Conservation (phyloP, 2,113 vertebrate genomes). For the Mungos mungo region DNA sequence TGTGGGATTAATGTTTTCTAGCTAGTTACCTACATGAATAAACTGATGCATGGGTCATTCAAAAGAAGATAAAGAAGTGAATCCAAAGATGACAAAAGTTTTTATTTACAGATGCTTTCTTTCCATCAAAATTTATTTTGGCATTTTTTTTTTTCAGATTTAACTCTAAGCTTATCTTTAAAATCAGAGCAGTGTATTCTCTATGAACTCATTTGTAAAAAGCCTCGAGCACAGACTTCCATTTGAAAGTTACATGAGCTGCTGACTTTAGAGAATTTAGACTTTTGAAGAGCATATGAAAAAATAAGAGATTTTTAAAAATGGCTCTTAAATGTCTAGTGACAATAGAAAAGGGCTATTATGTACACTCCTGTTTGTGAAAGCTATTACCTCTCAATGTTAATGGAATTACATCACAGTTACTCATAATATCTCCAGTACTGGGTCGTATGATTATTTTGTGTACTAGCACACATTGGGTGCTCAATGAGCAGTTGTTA, state of each 20-base stretch:
- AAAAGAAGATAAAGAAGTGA: background rate
- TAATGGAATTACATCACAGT: background rate
- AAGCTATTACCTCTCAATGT: background rate
- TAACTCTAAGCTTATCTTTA: slow-evolving; percentile 31
- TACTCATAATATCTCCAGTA: background rate
- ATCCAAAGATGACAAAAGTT: background rate
- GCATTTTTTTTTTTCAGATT: slow-evolving; percentile 38
- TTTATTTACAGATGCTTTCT: slow-evolving; percentile 28
- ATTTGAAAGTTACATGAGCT: slow-evolving; percentile 26
- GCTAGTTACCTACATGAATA: background rate
- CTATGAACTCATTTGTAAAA: slow-evolving; percentile 52
- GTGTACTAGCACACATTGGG: background rate
- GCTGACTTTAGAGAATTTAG: slow-evolving; percentile 3
- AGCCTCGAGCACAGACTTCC: slow-evolving; percentile 17
- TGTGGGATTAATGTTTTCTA: slow-evolving; percentile 22
- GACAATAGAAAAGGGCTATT: background rate
- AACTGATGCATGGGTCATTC: slow-evolving; percentile 15
- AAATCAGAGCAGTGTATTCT: slow-evolving; percentile 28
- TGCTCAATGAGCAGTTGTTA: background rate
- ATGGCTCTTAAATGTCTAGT: background rate
- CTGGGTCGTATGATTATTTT: background rate
- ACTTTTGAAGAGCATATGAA: slow-evolving; percentile 18
- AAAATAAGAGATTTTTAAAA: background rate
- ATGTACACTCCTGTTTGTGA: background rate
- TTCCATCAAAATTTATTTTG: slow-evolving; percentile 43